Conservation (phyloP, 2,888 invertebrate genomes). For the Oligia strigilis region DNA sequence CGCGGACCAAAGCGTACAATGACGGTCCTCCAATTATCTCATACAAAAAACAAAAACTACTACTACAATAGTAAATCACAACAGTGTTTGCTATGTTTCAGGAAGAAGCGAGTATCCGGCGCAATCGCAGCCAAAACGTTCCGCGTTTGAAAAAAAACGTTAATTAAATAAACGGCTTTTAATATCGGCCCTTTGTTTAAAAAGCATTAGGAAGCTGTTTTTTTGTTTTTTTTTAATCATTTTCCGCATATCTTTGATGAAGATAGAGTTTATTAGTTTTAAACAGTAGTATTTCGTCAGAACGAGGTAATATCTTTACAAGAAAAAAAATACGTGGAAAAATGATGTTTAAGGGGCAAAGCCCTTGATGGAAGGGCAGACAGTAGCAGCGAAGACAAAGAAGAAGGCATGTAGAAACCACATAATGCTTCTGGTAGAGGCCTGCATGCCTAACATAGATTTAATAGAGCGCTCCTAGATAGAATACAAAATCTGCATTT, state of each 20-base stretch:
- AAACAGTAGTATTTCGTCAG: constrained; percentile 4
- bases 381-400: neutral
- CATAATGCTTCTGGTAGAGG: neutral
- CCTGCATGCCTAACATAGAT: neutral
- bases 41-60: neutral
- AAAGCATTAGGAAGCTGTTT: constrained; percentile 51
- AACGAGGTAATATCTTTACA: neutral
- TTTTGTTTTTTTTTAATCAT: constrained; percentile 37
- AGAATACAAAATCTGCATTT: no score
- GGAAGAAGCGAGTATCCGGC: constrained; percentile 71
- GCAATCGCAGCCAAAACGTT: constrained; percentile 61
- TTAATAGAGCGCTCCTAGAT: neutral
- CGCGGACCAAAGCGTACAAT: neutral
- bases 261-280: constrained; percentile 23
- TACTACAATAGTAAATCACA: constrained; percentile 52
- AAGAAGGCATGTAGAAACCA: neutral
- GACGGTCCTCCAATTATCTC: neutral
- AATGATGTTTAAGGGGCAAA: neutral
- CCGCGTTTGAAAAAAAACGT: constrained; percentile 64
- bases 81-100: constrained; percentile 65
- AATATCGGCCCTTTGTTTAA: constrained; percentile 69
- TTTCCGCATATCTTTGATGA: constrained; percentile 46
- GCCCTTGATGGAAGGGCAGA: neutral
- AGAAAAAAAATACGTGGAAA: neutral
- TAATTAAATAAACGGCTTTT: constrained; percentile 56